Evolutionary conservation across 2,888 invertebrate genomes (phyloP), one percentile per base, ranked within the genome.

Genomic region (Helobdella robusta): DNA sequence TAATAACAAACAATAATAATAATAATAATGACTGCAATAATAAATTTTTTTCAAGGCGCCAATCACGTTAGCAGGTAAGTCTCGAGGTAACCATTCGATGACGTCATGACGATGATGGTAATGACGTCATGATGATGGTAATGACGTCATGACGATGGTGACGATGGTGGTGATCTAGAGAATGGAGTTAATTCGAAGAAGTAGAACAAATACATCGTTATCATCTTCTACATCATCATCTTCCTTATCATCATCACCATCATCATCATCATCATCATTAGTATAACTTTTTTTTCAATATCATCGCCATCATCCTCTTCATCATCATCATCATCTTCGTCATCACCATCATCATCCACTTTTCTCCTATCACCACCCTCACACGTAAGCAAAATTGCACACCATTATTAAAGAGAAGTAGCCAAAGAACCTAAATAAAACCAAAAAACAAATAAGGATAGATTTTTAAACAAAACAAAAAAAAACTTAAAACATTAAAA

Each of bases 301-400:
- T n/a, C n/a, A n/a, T n/a, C n/a, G n/a, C 18, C 59, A 35, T 35
- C 59, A 59, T 59, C 59, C 32, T 59, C 59, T n/a, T 59, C 59
- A 64, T 64, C 36, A 40, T 59, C 40, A 59, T 28, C 58, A 28
- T 30, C 58, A 64, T 44, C 56, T 20, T 44, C 58, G 58, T 36
- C 36, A 35, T 35, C 35, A 56, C 25, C 58, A 58, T 25, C 58
- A 58, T 44, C 64, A 40, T 44, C 35, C 20, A 20, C 5, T 35
- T 20, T 1, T 18, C n/a, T n/a, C n/a, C 4, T n/a, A 59, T 20
- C 59, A 35, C 32, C 18, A 59, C 18, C 11, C 8, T 11, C 15
- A 52, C 54, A 40, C 44, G n/a, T 40, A 15, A 15, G 44, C n/a
- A 15, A 40, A 15, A 40, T 11, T 40, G 11, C n/a, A n/a, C n/a